A percentile compares a stretch with the other conserved stretches of the same genome.
Conservation (phyloP, 1,140 invertebrate species). For the Cydia fagiglandana region DNA sequence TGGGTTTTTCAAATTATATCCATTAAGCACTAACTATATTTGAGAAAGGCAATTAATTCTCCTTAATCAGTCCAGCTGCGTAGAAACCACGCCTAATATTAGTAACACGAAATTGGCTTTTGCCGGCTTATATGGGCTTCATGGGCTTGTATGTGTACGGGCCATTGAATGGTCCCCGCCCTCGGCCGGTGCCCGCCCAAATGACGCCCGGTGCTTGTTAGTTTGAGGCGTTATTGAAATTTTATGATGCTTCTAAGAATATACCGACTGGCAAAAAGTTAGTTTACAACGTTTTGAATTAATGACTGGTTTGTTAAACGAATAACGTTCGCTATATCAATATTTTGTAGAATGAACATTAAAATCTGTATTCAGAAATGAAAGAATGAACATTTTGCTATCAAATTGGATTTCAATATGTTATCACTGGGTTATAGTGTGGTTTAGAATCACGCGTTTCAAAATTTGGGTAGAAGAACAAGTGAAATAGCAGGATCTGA, state of each 20-base stretch:
- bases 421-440: not conserved
- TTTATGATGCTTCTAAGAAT: conserved; percentile 14
- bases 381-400: not conserved
- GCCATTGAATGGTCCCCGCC: conserved; percentile 41
- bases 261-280: not conserved
- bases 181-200: conserved; percentile 23
- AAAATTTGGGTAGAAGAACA: too few relatives aligned
- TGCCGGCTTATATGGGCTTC: not conserved
- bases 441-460: too few relatives aligned
- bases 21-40: conserved; percentile 1
- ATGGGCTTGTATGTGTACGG: conserved; percentile 19
- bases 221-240: conserved; percentile 3
- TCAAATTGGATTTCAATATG: not conserved
- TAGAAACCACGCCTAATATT: conserved; percentile 42
- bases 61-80: conserved; percentile 40
- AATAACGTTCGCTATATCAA: not conserved
- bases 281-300: not conserved
- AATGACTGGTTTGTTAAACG: not conserved
- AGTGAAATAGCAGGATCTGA: too few relatives aligned
- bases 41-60: conserved; percentile 29
- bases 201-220: conserved; percentile 27
- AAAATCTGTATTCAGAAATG: not conserved
- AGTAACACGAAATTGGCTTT: conserved; percentile 41
- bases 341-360: not conserved
- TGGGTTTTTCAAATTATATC: not conserved